Evolutionary conservation across 2,113 vertebrate genomes (phyloP), one percentile per base, ranked within the genome.

Genomic region (Poecile atricapillus): DNA sequence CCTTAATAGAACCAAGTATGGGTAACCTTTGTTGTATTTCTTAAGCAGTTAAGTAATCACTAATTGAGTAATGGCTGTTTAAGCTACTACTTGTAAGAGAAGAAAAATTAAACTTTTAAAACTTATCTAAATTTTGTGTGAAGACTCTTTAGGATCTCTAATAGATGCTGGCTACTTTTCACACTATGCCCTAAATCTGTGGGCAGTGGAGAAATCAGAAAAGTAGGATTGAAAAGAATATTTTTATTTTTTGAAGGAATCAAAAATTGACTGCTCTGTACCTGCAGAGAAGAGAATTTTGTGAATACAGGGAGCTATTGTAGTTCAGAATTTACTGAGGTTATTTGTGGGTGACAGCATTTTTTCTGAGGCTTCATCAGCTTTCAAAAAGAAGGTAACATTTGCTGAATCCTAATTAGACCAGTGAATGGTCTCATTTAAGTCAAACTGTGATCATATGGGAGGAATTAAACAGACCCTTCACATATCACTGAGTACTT

Each of bases 401-500:
- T 71, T 96, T 90, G 73, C 84, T 89, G 93, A 89, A 83, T 89
- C 47, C 81, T 93, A 91, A 82, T 94, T 87, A 91, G 60, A 71
- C 33, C 56, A 60, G 24, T 87, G 87, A 89, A 93, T 95, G 27
- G 60, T 75, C 64, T 96, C 16, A 23, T 90, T 90, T 88, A 52
- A 88, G 75, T 73, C 49, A 77, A 88, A 58, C 59, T 73, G 28
- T 3, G 67, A 65, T 93, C 67, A 83, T 90, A 90, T 83, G 79
- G 43, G 86, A 90, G 68, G 79, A 94, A 92, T 93, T 86, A 81
- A 95, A 67, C 47, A 86, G 76, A 70, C 64, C 59, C 55, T 93
- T 77, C 46, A 80, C 55, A 62, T 70, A 71, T 53, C 37, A 63
- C 24, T 35, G 83, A 58, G 67, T 43, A 24, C 76, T 78, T 89